Percentiles rank a stretch among this genome's conserved stretches.
These are phyloP conservation scores for Neomicropteryx cornuta DNA, from an alignment of 1,140 invertebrate genomes.

Conservation along the genomic window DNA sequence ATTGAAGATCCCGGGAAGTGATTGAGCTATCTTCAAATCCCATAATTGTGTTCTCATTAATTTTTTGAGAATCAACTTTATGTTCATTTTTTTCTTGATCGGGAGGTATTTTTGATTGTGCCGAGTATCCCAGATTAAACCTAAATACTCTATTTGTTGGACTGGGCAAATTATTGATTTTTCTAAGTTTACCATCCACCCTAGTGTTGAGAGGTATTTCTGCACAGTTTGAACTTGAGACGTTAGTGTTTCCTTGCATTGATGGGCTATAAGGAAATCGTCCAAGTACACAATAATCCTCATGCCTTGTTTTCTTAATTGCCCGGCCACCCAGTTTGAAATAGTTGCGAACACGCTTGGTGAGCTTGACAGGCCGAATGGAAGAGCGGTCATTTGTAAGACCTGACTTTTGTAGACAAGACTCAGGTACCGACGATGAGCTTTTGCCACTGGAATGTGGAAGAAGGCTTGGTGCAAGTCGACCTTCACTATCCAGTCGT, in stretches of 20 bases:
- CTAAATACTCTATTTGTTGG: slow-evolving; percentile 8
- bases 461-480: slow-evolving; percentile 23
- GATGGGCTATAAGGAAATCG: slow-evolving; percentile 9
- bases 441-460: slow-evolving; percentile 14
- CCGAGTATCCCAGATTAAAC: slow-evolving; percentile 10
- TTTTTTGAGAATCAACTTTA: background rate
- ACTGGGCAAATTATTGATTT: slow-evolving; percentile 6
- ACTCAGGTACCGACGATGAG: slow-evolving; percentile 9
- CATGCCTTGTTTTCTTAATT: slow-evolving; percentile 10
- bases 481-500: slow-evolving; percentile 15
- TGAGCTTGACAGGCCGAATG: slow-evolving; percentile 11
- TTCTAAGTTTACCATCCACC: slow-evolving; percentile 13
- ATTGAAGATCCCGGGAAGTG: slow-evolving; percentile 8
- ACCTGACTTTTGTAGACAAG: slow-evolving; percentile 11
- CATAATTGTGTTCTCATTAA: background rate
- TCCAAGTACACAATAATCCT: slow-evolving; percentile 12
- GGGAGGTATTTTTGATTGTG: background rate
- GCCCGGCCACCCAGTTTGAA: slow-evolving; percentile 10
- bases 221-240: slow-evolving; percentile 6
- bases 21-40: slow-evolving; percentile 3
- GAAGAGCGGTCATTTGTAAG: slow-evolving; percentile 14
- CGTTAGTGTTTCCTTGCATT: slow-evolving; percentile 1
- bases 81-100: background rate
- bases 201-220: slow-evolving; percentile 8
- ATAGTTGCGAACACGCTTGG: slow-evolving; percentile 8